phyloP scores from a whole-genome alignment of 2,888 invertebrate species.

The Melinaea menophilus region DNA sequence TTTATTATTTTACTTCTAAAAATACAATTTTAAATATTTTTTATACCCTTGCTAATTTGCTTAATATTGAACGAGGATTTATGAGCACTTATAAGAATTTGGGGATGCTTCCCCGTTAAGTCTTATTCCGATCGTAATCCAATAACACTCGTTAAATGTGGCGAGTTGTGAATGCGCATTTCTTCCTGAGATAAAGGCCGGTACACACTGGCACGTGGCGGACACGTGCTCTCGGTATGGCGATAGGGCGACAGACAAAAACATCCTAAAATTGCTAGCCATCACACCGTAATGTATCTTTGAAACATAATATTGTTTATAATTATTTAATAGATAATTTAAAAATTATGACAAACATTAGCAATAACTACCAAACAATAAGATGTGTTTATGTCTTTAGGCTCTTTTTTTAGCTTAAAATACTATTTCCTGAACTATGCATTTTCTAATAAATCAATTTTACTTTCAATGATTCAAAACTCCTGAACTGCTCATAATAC shows the following conservation, averaged over 20 bases:
- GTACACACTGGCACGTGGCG: conserved; percentile 60
- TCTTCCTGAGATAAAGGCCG: conserved; percentile 61
- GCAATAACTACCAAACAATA: not conserved
- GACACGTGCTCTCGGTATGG: conserved; percentile 62
- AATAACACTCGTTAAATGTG: conserved; percentile 62
- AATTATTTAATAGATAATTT: too few species aligned
- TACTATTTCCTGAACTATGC: too few species aligned
- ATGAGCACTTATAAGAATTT: conserved; percentile 28
- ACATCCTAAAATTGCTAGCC: conserved; percentile 45
- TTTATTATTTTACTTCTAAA: not conserved
- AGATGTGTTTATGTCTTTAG: not conserved
- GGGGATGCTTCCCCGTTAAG: conserved; percentile 18
- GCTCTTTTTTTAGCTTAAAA: too few species aligned
- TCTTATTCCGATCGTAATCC: conserved; percentile 51
- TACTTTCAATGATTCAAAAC: too few species aligned
- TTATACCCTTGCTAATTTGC: conserved; percentile 4
- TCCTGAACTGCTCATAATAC: conserved; percentile 12
- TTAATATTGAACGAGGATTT: conserved; percentile 11
- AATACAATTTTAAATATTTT: not conserved
- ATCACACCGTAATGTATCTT: conserved; percentile 46
- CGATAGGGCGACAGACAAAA: conserved; percentile 54
- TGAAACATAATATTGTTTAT: not conserved
- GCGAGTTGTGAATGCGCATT: conserved; percentile 71
- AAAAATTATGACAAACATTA: not conserved
- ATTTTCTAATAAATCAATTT: too few species aligned